A percentile compares a stretch with the other conserved stretches of the same genome.
These are phyloP conservation scores for Nibea albiflora DNA, from an alignment of 2,113 vertebrate species.

Conservation along the genomic window DNA sequence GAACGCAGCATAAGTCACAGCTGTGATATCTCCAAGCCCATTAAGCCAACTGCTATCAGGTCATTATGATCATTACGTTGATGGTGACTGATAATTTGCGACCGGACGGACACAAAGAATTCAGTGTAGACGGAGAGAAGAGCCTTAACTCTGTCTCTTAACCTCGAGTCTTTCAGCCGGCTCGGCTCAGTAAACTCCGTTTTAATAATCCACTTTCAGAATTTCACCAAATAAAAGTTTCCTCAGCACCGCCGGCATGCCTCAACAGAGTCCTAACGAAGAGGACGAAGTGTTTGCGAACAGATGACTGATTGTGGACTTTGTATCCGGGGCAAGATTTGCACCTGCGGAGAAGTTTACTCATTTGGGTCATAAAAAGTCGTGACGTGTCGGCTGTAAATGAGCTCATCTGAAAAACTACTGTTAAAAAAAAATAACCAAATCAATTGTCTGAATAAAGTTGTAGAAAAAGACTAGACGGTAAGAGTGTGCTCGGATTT, in stretches of 20 bases:
- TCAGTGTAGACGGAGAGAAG: not conserved
- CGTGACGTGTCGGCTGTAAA: not conserved
- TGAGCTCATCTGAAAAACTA: not conserved
- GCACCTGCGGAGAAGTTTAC: constrained; percentile 12
- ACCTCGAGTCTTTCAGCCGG: not conserved
- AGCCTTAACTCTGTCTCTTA: too few relatives aligned
- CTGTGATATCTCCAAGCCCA: not conserved
- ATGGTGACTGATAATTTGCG: not conserved
- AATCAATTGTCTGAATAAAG: constrained; percentile 8
- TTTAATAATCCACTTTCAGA: not conserved
- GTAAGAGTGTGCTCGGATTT: not conserved
- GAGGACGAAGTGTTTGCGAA: not conserved
- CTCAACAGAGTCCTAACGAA: not conserved
- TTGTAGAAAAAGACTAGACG: not conserved
- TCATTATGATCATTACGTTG: not conserved
- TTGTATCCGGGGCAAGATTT: not conserved
- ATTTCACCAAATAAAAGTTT: not conserved
- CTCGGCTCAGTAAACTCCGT: not conserved
- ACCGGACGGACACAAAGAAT: not conserved
- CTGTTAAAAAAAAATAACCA: not conserved
- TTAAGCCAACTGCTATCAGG: not conserved
- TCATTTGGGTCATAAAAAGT: not conserved
- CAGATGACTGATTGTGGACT: constrained; percentile 17
- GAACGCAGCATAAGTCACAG: not conserved
- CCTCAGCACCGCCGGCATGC: not conserved